A percentile compares a stretch with the other conserved stretches of the same genome.
These are phyloP conservation scores for Dendrocincla tyrannina DNA, from an alignment of 2,797 vertebrate species.

Conservation along the genomic window DNA sequence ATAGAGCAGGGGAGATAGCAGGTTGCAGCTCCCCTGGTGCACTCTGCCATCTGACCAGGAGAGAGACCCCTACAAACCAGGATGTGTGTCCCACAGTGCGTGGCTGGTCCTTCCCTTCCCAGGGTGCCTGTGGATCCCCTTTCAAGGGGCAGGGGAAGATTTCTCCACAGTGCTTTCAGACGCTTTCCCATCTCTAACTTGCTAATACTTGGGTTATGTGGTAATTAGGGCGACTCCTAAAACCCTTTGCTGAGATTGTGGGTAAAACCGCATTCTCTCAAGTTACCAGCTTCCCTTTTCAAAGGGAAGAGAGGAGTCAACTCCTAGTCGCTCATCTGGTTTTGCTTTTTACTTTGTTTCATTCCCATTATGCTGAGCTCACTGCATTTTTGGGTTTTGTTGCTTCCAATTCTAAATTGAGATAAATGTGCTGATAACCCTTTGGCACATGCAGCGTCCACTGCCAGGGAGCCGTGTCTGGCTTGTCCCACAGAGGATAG, in stretches of 20 bases:
- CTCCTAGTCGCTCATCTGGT: neutral
- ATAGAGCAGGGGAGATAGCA: neutral
- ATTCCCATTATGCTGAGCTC: neutral
- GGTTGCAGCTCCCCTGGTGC: neutral
- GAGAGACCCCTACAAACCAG: neutral
- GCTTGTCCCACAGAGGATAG: neutral
- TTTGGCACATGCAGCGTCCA: fast-evolving
- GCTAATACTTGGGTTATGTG: neutral
- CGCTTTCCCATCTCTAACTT: neutral
- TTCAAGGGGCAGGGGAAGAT: neutral
- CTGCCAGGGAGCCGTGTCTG: neutral
- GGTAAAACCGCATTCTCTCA: neutral
- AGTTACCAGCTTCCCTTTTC: neutral
- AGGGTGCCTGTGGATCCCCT: neutral
- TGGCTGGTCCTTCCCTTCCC: neutral
- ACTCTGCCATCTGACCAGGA: neutral
- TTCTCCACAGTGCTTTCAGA: neutral
- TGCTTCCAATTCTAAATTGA: conserved; percentile 13
- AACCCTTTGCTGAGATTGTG: neutral
- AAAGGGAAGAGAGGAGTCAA: neutral
- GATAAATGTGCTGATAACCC: conserved; percentile 33
- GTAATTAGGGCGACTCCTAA: neutral
- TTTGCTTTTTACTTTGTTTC: conserved; percentile 47
- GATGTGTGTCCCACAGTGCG: fast-evolving
- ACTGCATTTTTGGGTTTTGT: neutral